A percentile compares a stretch with the other conserved stretches of the same genome.
These are phyloP conservation scores for Catalaphyllia jardinei DNA, from an alignment of 64 coral and sea anemone genomes.

Conservation along the genomic window DNA sequence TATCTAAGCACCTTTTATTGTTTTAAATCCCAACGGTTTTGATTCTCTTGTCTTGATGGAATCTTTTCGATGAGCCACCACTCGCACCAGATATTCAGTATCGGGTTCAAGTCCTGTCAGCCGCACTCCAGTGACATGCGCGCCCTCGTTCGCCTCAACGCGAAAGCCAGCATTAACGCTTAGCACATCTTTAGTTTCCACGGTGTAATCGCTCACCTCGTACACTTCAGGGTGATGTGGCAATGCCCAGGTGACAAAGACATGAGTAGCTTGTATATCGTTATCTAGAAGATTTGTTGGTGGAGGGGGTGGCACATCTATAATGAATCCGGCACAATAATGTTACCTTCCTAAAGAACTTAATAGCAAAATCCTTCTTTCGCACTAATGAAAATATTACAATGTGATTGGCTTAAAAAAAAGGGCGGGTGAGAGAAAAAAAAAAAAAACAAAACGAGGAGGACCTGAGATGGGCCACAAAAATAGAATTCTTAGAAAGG, in stretches of 20 bases:
- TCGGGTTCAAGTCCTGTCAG: background rate
- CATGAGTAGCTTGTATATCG: background rate
- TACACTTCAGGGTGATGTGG: slow-evolving; percentile 20
- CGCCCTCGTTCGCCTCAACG: background rate
- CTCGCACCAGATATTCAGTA: slow-evolving; percentile 12
- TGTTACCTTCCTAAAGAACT: no score
- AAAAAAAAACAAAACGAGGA: no score
- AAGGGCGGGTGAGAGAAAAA: no score
- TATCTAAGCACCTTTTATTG: background rate
- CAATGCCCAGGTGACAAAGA: background rate
- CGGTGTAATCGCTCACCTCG: slow-evolving; percentile 8
- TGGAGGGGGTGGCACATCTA: slow-evolving; percentile 8
- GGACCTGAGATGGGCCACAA: no score
- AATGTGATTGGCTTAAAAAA: no score
- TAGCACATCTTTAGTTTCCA: background rate
- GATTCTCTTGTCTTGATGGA: background rate
- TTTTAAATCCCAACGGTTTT: background rate
- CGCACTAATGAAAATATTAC: no score
- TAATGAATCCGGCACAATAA: no score
- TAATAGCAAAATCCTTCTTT: no score
- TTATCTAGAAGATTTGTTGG: background rate
- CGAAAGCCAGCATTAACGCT: background rate
- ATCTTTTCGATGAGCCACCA: background rate
- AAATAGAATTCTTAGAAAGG: no score
- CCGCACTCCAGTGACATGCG: background rate